These are phyloP conservation scores for Microdon myrmicae DNA, from an alignment of 2,888 invertebrate genomes.

Conservation along the genomic window DNA sequence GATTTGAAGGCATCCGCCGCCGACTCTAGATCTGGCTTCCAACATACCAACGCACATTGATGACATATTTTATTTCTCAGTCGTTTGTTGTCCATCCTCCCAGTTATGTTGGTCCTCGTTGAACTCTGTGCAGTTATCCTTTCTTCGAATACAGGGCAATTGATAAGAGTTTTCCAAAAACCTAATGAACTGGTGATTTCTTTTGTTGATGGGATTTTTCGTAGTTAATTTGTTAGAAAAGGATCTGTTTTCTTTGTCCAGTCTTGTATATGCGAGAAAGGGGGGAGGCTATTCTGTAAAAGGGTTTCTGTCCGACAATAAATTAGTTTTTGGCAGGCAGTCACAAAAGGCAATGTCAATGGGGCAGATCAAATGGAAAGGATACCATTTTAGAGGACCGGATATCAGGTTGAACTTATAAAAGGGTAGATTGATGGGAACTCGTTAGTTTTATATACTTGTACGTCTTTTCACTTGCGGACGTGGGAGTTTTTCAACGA, in stretches of 20 bases:
- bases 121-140: slow-evolving; percentile 4
- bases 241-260: slow-evolving; percentile 3
- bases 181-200: slow-evolving; percentile 49
- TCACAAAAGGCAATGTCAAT: background rate
- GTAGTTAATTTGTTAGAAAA: slow-evolving; percentile 40
- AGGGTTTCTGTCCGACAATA: slow-evolving; percentile 9
- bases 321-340: slow-evolving; percentile 6
- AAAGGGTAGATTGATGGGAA: no score
- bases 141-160: slow-evolving; percentile 13
- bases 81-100: slow-evolving; percentile 23
- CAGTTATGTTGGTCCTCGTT: slow-evolving; percentile 10
- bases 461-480: no score
- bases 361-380: background rate
- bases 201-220: slow-evolving; percentile 39
- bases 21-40: slow-evolving; percentile 3
- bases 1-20: slow-evolving; percentile 5
- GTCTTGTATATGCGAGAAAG: background rate
- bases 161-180: slow-evolving; percentile 40
- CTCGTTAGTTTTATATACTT: no score
- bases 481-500: no score
- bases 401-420: no score
- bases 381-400: background rate
- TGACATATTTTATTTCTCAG: slow-evolving; percentile 40
- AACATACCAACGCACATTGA: slow-evolving; percentile 21
- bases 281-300: background rate